Base-by-base conservation (phyloP, 2,113 vertebrate species). In the Gasterosteus aculeatus region DNA sequence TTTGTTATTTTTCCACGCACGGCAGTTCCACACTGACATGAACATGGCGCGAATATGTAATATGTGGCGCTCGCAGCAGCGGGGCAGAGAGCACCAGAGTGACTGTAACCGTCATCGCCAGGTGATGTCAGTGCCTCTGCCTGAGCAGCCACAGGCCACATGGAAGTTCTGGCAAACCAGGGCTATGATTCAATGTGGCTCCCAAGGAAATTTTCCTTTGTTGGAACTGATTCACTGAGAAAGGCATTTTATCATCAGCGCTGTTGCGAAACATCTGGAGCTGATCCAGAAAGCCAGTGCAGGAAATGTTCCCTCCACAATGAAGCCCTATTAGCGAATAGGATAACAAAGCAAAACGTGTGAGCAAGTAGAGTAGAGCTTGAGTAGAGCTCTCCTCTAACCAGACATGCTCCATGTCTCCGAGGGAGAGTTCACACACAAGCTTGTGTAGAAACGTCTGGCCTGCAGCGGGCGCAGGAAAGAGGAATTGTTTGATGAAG, bases 201-300 rank as follows among this genome's bases (percentile, higher is more conserved):
- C 60, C 10, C 61, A 0, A 58, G 31, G 59, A 53, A 42, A 16
- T 70, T 58, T 46, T 70, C 53, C 35, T 68, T 16, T 7, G 10
- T 10, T 54, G 54, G 33, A 74, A 39, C 56, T 16, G n/a, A 39
- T 77, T 77, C 33, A 44, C 65, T 80, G 77, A 26, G 75, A 77
- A 35, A n/a, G 12, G 39, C 6, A 22, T 83, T 74, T 80, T 69
- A 68, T 83, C 84, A 79, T 82, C 70, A 51, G n/a, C 2, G 1
- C 47, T 42, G 41, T 66, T 77, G 69, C 53, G 35, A 66, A 76
- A 80, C 0, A 0, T 44, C 16, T 77, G 77, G 69, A 58, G 7
- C 72, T 3, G 16, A 26, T 84, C 58, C 72, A 69, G 5, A 19
- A 57, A 1, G 3, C 57, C 22, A 22, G 12, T 2, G 18, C 39